Conservation (phyloP, 2,888 invertebrate species). For the Yponomeuta cagnagella region DNA sequence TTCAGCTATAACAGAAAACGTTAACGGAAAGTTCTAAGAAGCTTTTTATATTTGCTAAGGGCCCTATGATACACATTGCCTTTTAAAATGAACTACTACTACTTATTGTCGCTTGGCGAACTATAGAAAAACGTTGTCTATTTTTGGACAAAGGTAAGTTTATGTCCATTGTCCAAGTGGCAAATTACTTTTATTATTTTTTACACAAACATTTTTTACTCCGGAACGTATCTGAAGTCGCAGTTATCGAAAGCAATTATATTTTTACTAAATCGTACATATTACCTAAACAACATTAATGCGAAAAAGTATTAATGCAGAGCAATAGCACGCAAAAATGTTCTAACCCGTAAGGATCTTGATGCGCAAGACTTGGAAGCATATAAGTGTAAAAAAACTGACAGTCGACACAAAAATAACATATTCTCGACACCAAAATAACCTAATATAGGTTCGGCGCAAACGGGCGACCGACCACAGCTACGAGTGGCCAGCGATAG, state of each 20-base stretch:
- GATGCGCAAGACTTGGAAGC: no score
- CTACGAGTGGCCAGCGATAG: no score
- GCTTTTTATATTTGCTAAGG: no score
- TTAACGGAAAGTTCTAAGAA: no score
- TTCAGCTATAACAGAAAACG: not conserved
- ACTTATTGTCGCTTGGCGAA: conserved; percentile 13
- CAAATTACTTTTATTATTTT: not conserved
- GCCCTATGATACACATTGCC: not conserved
- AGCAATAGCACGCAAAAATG: not conserved
- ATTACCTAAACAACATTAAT: not conserved
- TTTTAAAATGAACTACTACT: not conserved
- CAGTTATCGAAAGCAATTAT: not conserved
- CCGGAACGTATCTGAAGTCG: not conserved
- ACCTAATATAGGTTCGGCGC: no score
- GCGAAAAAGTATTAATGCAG: not conserved
- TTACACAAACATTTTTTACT: not conserved
- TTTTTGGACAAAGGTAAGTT: conserved; percentile 10
- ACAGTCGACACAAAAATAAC: no score
- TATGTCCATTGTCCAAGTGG: conserved; percentile 3
- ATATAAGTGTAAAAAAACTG: no score
- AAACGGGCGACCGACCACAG: no score
- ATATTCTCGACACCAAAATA: no score
- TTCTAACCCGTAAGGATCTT: no score
- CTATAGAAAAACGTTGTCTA: conserved; percentile 1
- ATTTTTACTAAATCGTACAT: not conserved